Evolutionary conservation across 2,113 vertebrate species (phyloP).

Genomic region (Rhodinocichla rosea): DNA sequence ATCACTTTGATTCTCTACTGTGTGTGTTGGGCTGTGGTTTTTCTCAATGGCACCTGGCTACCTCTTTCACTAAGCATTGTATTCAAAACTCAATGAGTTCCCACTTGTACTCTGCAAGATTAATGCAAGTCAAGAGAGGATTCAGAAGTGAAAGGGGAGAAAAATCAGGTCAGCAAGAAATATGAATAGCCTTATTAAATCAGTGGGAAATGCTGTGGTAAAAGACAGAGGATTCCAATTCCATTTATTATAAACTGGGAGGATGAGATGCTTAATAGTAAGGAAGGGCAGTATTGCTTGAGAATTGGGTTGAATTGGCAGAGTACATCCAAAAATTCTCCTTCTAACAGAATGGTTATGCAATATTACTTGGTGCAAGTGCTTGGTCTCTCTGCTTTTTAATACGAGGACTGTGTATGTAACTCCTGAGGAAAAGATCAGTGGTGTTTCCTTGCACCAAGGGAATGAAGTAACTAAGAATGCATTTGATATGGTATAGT

Average conservation of each 20-base stretch:
- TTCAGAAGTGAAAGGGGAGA: conserved; percentile 49
- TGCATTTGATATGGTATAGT: not conserved
- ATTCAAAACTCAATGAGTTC: conserved; percentile 15
- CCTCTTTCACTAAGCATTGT: not conserved
- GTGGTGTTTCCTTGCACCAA: not conserved
- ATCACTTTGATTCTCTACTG: not conserved
- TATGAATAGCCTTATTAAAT: conserved; percentile 57
- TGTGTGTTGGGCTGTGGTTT: not conserved
- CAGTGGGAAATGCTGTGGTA: conserved; percentile 16
- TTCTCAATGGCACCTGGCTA: not conserved
- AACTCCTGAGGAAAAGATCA: not conserved
- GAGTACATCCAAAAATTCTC: not conserved
- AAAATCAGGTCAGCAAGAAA: conserved; percentile 61
- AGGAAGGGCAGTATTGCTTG: not conserved
- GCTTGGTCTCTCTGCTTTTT: not conserved
- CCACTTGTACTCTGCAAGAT: not conserved
- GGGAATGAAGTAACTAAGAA: not conserved
- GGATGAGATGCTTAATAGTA: not conserved
- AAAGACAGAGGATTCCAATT: conserved; percentile 52
- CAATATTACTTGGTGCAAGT: not conserved
- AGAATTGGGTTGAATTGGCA: conserved; percentile 14
- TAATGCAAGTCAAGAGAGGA: conserved; percentile 49
- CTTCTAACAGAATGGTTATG: not conserved
- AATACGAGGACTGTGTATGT: not conserved
- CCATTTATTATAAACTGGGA: not conserved